Evolutionary conservation across 2,797 vertebrate species (phyloP), one percentile per base, ranked within the genome.

Genomic region (Sebastes dallii): DNA sequence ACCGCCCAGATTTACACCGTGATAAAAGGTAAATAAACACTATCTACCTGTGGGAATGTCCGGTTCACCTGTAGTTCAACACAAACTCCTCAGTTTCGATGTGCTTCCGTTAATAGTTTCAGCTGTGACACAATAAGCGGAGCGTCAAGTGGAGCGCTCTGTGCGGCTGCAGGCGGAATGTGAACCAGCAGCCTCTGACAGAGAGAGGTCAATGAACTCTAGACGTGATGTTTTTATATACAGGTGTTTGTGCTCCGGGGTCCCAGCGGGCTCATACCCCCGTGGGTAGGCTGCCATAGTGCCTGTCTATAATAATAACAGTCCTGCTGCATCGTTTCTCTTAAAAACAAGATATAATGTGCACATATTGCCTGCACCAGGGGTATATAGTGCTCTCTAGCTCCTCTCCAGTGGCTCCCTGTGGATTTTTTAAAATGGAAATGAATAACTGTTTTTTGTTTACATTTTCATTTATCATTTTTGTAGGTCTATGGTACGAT

Each of bases 161-260:
- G 61, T 2, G 77, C 14, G 70, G 12, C 11, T 3, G 5, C 6
- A 36, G 27, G 62, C 69, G 52, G 36, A 2, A 86, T 77, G 80
- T 50, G 74, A 83, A 88, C 71, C 4, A 75, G 61, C 58, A 42
- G 39, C 6, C 5, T 94, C 94, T 90, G 91, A 39, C 36, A 39
- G 36, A 39, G 36, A n/a, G 86, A 77, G 93, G 89, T 94, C 94
- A 93, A 76, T 93, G 93, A 94, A 94, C 93, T 94, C 72, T 60
- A 24, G 27, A 71, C 1, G 24, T 3, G 55, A 18, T 86, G 68
- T 74, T 80, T 85, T 70, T 39, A 30, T 46, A 30, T 22, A 50
- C 69, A 86, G 80, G 81, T 94, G 92, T 92, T 94, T 93, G 61
- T 69, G 77, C 73, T 58, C 10, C 77, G 24, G 50, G 42, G 18